Base-by-base conservation (phyloP, 2,113 vertebrate species). In the Sigmodon hispidus region DNA sequence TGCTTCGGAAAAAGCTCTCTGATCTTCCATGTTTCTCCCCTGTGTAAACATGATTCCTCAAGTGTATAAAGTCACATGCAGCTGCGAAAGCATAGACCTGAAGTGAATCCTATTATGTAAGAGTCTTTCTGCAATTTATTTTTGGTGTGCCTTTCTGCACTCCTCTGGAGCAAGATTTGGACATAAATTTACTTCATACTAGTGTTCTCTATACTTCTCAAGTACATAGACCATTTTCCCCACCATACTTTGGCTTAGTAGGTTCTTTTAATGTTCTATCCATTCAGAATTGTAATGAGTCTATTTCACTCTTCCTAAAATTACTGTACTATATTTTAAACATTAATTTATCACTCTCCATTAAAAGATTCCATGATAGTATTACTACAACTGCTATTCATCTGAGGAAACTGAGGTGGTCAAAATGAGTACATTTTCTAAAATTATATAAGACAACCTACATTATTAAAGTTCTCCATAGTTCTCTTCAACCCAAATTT, bases 91-190 rank as follows among this genome's bases (percentile, higher is more conserved):
- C 7, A 21, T n/a, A 31, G 45, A 3, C 7, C 7, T 57, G 19
- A 69, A 70, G 19, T 2, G 22, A 1, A 13, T 7, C 2, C 1
- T 29, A 7, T 55, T 9, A 26, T 43, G 17, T 26, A 29, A 87
- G 13, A 52, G 21, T 48, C 1, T 9, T 52, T n/a, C 8, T 11
- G 1, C 45, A 50, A 69, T 2, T 34, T 7, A 29, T 12, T 4
- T 8, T 13, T 57, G n/a, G 11, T 1, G 26, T 57, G 21, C 67
- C 15, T 89, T 29, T 87, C 9, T 9, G 29, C 67, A n/a, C 43
- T 2, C 15, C 3, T 3, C 2, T 22, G 2, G n/a, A 21, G 10
- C 26, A 57, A 3, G 6, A 1, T 63, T n/a, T 45, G 2, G 29
- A 55, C 15, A 79, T 4, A 50, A 12, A 26, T 63, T 7, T 12